A percentile compares a stretch with the other conserved stretches of the same genome.
These are phyloP conservation scores for Pseudochromis fuscus DNA, from an alignment of 2,797 vertebrate genomes.

Conservation along the genomic window DNA sequence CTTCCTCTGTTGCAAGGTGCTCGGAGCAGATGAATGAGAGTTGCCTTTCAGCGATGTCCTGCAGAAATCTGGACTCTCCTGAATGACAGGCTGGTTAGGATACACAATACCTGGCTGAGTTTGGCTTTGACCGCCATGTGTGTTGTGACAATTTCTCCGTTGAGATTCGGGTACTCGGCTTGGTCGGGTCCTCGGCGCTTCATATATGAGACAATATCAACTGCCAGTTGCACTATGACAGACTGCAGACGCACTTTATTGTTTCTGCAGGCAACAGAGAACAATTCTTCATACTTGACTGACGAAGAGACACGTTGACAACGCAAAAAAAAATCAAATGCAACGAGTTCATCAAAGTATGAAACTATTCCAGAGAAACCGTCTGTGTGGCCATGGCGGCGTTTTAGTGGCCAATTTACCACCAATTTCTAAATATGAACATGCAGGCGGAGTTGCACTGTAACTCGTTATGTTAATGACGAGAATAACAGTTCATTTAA, in stretches of 20 bases:
- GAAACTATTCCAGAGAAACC: neutral
- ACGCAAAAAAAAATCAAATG: neutral
- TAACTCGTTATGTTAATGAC: slow-evolving; percentile 39
- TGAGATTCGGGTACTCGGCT: slow-evolving; percentile 26
- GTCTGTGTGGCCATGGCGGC: neutral
- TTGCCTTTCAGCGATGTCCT: slow-evolving; percentile 47
- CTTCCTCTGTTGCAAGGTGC: slow-evolving; percentile 40
- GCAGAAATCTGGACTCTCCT: slow-evolving; percentile 29
- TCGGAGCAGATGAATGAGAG: slow-evolving; percentile 45
- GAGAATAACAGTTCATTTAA: slow-evolving; percentile 19
- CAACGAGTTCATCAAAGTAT: slow-evolving; percentile 6
- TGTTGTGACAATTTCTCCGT: slow-evolving; percentile 26
- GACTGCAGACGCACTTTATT: neutral
- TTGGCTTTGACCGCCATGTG: slow-evolving; percentile 1
- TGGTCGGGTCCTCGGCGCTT: slow-evolving; percentile 10
- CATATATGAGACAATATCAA: slow-evolving; percentile 34
- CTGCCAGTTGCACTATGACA: slow-evolving; percentile 22
- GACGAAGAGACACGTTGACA: slow-evolving; percentile 1
- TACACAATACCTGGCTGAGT: slow-evolving; percentile 36
- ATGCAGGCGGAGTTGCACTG: neutral
- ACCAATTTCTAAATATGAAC: slow-evolving; percentile 7
- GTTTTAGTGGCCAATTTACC: slow-evolving; percentile 15
- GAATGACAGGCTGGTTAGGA: slow-evolving; percentile 39
- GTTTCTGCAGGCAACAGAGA: slow-evolving; percentile 3
- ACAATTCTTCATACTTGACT: slow-evolving; percentile 10